Conservation (phyloP, 2,888 invertebrate genomes). For the Serrognathus titanus region DNA sequence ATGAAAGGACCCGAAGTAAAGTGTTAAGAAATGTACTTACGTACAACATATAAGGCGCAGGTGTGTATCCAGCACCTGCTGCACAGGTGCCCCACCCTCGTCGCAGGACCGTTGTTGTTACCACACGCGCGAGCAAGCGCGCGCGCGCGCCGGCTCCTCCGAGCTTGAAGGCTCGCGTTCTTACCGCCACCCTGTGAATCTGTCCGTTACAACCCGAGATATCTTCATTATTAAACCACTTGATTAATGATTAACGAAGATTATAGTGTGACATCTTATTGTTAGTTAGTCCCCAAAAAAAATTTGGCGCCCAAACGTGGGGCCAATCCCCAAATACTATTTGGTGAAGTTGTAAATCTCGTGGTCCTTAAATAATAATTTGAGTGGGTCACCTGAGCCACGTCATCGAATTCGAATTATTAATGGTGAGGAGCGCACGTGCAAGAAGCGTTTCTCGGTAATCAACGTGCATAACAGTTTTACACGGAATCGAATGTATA, state of each 20-base stretch:
- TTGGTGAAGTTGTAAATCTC: no score
- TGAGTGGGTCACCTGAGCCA: no score
- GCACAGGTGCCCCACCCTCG: constrained; percentile 32
- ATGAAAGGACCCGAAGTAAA: constrained; percentile 21
- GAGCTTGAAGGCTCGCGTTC: constrained; percentile 1
- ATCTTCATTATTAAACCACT: background rate
- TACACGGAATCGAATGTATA: no score
- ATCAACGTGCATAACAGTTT: no score
- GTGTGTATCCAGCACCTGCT: constrained; percentile 28
- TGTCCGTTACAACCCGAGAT: background rate
- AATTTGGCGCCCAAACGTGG: no score
- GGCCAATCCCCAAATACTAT: no score
- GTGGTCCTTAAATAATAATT: background rate
- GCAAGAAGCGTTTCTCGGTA: no score
- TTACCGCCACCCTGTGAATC: background rate
- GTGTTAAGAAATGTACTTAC: constrained; percentile 37
- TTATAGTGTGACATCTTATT: no score
- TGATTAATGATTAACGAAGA: background rate
- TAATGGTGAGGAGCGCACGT: no score
- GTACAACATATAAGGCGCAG: constrained; percentile 32
- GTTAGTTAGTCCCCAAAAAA: no score
- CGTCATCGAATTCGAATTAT: no score
- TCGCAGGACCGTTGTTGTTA: constrained; percentile 23
- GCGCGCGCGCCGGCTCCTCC: background rate
- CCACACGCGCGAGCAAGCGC: constrained; percentile 25